Conservation (phyloP, 2,888 invertebrate genomes). For the Elmis aenea region DNA sequence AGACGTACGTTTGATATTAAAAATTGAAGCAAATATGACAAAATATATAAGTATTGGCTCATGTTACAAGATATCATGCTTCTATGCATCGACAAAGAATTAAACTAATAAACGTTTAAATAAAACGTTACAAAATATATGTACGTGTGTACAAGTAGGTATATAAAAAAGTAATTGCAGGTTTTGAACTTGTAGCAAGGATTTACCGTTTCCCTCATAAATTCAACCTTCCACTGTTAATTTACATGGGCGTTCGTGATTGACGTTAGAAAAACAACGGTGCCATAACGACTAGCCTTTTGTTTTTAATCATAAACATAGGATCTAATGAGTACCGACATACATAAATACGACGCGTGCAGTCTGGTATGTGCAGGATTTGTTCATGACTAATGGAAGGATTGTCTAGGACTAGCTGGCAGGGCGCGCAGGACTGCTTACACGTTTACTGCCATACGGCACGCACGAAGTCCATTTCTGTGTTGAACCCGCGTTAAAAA, state of each 20-base stretch:
- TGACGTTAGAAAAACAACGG: constrained; percentile 15
- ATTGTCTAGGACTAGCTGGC: constrained; percentile 33
- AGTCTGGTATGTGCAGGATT: constrained; percentile 26
- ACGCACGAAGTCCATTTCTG: constrained; percentile 38
- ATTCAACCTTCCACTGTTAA: no score
- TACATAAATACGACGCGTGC: constrained; percentile 23
- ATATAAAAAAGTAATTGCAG: no score
- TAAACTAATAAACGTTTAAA: no score
- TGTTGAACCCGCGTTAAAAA: constrained; percentile 34
- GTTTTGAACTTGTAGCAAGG: no score
- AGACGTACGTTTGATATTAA: no score
- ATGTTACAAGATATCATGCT: no score
- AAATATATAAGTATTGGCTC: no score
- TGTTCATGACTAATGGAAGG: constrained; percentile 28
- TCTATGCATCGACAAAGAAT: no score
- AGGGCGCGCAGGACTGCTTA: constrained; percentile 30
- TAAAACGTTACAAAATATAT: no score
- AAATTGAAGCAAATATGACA: no score
- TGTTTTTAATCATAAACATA: constrained; percentile 26
- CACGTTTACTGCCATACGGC: constrained; percentile 34
- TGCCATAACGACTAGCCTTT: constrained; percentile 23
- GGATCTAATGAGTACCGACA: constrained; percentile 21
- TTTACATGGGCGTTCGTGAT: constrained; percentile 15
- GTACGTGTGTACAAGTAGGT: no score
- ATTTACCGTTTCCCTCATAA: no score